These are phyloP conservation scores for Scyliorhinus canicula DNA, from an alignment of 2,797 vertebrate genomes.

Conservation along the genomic window DNA sequence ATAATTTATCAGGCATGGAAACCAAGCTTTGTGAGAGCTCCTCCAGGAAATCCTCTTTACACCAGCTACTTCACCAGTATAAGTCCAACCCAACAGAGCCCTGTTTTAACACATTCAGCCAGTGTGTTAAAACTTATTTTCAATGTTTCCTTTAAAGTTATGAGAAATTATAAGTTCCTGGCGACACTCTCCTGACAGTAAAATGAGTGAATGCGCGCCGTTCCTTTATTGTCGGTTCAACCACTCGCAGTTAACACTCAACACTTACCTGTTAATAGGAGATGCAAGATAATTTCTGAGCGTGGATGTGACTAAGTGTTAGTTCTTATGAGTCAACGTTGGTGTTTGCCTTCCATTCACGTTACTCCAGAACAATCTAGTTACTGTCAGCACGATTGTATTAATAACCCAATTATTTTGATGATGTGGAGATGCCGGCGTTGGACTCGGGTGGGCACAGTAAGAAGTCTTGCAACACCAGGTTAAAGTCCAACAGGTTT, in stretches of 20 bases:
- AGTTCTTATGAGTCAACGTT: not conserved
- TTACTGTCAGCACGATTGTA: not conserved
- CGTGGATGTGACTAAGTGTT: not conserved
- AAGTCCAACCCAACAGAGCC: not conserved
- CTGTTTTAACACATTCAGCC: not conserved
- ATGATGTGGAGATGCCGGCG: too few species aligned
- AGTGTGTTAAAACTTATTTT: not conserved
- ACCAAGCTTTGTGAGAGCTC: not conserved
- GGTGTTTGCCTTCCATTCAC: not conserved
- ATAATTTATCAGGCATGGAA: not conserved
- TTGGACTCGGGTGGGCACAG: too few species aligned
- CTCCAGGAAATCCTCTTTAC: not conserved
- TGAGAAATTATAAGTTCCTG: not conserved
- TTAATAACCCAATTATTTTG: not conserved
- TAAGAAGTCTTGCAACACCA: too few species aligned
- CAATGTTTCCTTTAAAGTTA: not conserved
- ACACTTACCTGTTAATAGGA: constrained; percentile 2
- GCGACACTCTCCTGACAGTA: not conserved
- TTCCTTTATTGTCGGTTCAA: not conserved
- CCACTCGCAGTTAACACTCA: not conserved
- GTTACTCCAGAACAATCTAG: not conserved
- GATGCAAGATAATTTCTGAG: not conserved
- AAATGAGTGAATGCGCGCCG: not conserved
- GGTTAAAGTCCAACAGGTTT: too few species aligned
- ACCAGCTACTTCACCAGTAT: not conserved